phyloP scores from a whole-genome alignment of 1,140 invertebrate genomes.

The Bradysia coprophila region DNA sequence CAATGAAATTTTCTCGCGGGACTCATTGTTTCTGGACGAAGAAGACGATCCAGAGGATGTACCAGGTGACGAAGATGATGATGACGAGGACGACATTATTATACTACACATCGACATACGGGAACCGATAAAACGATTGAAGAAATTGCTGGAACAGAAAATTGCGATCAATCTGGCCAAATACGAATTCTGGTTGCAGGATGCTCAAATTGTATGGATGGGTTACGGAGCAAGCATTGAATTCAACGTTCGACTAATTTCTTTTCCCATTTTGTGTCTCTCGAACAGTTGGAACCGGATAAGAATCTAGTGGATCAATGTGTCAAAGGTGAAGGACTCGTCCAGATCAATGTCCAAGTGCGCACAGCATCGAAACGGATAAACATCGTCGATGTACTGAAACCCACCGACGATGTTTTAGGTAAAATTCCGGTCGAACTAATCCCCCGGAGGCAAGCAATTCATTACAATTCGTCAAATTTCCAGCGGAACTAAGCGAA shows the following conservation, averaged over 20 bases:
- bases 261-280: too few relatives aligned
- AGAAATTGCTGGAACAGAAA: slow-evolving; percentile 49
- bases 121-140: slow-evolving; percentile 33
- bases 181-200: slow-evolving; percentile 76
- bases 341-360: slow-evolving; percentile 84
- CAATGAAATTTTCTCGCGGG: slow-evolving; percentile 17
- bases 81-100: slow-evolving; percentile 38
- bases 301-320: slow-evolving; percentile 89
- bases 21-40: slow-evolving; percentile 10
- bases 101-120: slow-evolving; percentile 84
- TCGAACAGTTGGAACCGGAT: slow-evolving; percentile 73
- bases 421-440: too few relatives aligned
- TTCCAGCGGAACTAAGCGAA: too few relatives aligned
- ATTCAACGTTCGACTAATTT: too few relatives aligned
- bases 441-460: too few relatives aligned
- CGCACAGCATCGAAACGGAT: slow-evolving; percentile 47
- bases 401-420: slow-evolving; percentile 59
- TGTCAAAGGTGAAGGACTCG: slow-evolving; percentile 77
- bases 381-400: slow-evolving; percentile 80
- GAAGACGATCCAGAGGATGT: slow-evolving; percentile 9
- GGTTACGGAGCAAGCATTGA: too few relatives aligned
- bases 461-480: too few relatives aligned
- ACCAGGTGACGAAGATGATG: slow-evolving; percentile 21
- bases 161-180: slow-evolving; percentile 49
- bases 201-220: slow-evolving; percentile 53